Evolutionary conservation across 2,888 invertebrate genomes (phyloP).

Genomic region (Quadroppia sp.): DNA sequence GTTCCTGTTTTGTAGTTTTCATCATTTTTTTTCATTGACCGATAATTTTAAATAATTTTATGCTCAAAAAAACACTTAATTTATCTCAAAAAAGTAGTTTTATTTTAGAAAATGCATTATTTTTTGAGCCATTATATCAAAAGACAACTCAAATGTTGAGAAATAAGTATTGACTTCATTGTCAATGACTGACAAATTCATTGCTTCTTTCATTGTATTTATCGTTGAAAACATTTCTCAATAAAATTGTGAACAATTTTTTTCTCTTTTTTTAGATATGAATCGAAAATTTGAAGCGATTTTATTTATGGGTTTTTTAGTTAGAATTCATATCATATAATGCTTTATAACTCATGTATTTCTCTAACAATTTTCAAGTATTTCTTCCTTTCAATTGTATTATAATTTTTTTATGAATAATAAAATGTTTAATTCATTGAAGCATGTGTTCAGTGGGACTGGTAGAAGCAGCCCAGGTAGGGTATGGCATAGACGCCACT

Average conservation of each 20-base stretch:
- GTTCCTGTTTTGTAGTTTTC: neutral
- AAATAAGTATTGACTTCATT: neutral
- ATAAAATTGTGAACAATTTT: neutral
- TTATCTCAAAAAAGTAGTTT: neutral
- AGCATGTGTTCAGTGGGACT: neutral
- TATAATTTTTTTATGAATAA: neutral
- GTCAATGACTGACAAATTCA: slow-evolving; percentile 7
- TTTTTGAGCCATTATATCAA: neutral
- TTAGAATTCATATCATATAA: neutral
- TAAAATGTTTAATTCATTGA: slow-evolving; percentile 25
- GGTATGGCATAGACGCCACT: neutral
- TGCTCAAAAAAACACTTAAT: neutral
- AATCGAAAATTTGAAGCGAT: neutral
- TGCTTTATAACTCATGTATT: neutral
- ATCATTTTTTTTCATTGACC: neutral
- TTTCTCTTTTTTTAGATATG: neutral
- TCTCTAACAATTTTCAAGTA: too few species aligned
- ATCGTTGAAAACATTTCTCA: slow-evolving; percentile 9
- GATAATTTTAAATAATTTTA: neutral
- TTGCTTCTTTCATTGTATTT: slow-evolving; percentile 2
- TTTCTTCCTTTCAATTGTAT: neutral
- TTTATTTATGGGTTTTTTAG: neutral
- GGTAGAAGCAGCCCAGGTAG: neutral
- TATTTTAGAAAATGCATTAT: neutral
- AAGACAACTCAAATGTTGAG: neutral